Evolutionary conservation across 2,888 invertebrate genomes (phyloP).

Genomic region (Drosophila robusta): DNA sequence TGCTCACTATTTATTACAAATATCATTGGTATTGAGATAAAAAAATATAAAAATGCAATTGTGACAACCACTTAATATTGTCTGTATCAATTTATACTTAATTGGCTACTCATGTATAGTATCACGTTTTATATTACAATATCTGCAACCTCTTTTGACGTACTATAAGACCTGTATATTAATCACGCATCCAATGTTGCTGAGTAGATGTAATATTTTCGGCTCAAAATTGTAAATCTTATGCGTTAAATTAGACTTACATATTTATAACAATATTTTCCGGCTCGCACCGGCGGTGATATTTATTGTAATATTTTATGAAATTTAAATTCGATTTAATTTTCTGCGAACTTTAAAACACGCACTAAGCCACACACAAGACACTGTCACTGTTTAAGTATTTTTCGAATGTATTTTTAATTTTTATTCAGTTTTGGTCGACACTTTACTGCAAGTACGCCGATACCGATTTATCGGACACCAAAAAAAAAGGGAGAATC

Average conservation of each 20-base stretch:
- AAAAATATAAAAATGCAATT: too few relatives aligned
- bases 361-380: conserved; percentile 38
- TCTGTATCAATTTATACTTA: too few relatives aligned
- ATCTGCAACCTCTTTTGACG: too few relatives aligned
- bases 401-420: not conserved
- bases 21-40: too few relatives aligned
- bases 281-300: conserved; percentile 24
- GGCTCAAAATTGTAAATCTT: not conserved
- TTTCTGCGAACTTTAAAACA: not conserved
- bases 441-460: conserved; percentile 6
- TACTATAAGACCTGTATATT: not conserved
- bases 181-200: not conserved
- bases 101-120: too few relatives aligned
- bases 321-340: not conserved
- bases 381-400: conserved; percentile 17
- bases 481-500: conserved; percentile 21
- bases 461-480: conserved; percentile 16
- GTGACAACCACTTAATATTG: too few relatives aligned
- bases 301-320: conserved; percentile 38
- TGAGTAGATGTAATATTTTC: not conserved
- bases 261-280: conserved; percentile 22
- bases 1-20: too few relatives aligned
- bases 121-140: too few relatives aligned
- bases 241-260: conserved; percentile 34
- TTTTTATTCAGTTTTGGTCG: not conserved